Conservation (phyloP, 2,797 vertebrate species). For the Paguma larvata region DNA sequence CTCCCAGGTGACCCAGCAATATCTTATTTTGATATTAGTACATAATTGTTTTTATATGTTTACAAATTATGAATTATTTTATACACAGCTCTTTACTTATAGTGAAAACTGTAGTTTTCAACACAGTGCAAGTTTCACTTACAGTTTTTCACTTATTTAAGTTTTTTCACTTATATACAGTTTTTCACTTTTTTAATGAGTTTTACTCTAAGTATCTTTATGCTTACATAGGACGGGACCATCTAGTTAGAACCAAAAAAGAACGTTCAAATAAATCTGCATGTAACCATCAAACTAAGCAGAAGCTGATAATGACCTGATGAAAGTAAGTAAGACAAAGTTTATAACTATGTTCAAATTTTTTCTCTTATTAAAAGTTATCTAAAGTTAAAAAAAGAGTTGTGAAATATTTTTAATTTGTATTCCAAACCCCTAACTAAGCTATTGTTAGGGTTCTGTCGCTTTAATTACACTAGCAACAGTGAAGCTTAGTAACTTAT, state of each 20-base stretch:
- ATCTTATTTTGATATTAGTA: not conserved
- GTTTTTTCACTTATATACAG: not conserved
- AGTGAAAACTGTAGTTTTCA: no score
- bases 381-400: not conserved
- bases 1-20: not conserved
- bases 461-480: not conserved
- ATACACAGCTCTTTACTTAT: not conserved
- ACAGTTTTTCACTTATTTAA: not conserved
- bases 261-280: not conserved
- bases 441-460: not conserved
- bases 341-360: not conserved
- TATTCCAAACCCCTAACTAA: not conserved
- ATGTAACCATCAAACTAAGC: not conserved
- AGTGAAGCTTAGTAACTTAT: not conserved
- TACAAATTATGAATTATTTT: slow-evolving; percentile 35
- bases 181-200: not conserved
- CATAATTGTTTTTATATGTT: not conserved
- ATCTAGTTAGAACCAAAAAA: not conserved
- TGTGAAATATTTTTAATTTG: not conserved
- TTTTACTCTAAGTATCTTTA: not conserved
- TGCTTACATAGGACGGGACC: not conserved
- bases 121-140: no score
- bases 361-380: not conserved
- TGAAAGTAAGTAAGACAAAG: not conserved
- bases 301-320: not conserved